phyloP scores from a whole-genome alignment of 2,113 vertebrate genomes.

The Tiliqua scincoides region DNA sequence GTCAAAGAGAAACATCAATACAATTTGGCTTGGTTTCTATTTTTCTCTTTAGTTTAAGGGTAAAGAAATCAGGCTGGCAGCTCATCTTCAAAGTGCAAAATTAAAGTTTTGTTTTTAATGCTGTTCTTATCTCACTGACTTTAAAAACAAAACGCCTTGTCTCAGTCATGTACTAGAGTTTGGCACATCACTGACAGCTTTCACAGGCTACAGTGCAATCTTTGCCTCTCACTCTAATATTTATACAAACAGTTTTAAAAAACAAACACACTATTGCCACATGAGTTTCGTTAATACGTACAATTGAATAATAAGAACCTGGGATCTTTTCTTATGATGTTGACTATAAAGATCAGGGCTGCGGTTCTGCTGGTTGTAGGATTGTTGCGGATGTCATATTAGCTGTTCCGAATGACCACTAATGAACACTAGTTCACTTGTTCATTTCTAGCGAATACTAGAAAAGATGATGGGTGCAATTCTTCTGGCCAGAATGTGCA shows the following conservation, averaged over 20 bases:
- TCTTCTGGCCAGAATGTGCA: neutral
- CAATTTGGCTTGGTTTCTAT: neutral
- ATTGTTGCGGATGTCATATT: neutral
- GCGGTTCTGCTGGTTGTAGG: neutral
- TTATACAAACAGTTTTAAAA: neutral
- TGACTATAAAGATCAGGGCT: neutral
- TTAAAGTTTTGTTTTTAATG: slow-evolving; percentile 17
- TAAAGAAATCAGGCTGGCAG: neutral
- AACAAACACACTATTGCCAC: neutral
- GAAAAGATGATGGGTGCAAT: neutral
- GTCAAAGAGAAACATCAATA: slow-evolving; percentile 39
- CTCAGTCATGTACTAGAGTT: slow-evolving; percentile 1
- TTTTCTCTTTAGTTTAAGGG: slow-evolving; percentile 20
- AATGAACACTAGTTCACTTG: no score
- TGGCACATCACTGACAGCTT: slow-evolving; percentile 30
- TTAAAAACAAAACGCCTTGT: neutral
- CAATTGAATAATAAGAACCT: neutral
- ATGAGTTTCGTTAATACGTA: neutral
- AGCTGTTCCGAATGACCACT: neutral
- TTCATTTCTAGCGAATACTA: neutral
- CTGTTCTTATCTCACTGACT: neutral
- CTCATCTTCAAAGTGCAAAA: slow-evolving; percentile 11
- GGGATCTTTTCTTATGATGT: neutral
- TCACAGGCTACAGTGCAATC: neutral
- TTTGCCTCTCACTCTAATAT: neutral